Base-by-base conservation (phyloP, 2,888 invertebrate genomes). In the Chrysopilus asiliformis region DNA sequence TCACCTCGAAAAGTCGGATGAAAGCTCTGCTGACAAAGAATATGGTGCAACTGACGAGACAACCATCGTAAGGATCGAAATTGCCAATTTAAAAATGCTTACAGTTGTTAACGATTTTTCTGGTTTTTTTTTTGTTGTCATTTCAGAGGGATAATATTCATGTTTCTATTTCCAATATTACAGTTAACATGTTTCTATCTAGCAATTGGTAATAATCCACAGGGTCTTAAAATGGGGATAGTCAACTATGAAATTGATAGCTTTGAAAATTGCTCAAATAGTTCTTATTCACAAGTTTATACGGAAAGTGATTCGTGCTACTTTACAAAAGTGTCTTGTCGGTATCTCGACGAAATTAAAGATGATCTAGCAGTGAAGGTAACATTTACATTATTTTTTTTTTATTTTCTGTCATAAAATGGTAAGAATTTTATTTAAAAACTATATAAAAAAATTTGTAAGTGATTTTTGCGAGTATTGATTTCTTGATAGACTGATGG, bases 131-230 rank as follows among this genome's bases (percentile, higher is more conserved):
- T 28, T 38, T 25, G 32, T 38, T 47, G 39, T 45, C 42, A 42
- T 66, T 67, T n/a, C 63, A 87, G 86, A 6, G 82, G 86, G 24
- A 65, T 90, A 18, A 60, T 80, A 43, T 91, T 91, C 59, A 76
- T 87, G 43, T 64, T 89, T 40, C 49, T 84, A 38, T 79, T 91
- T 52, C 91, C 91, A 10, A 65, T 90, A 12, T 65, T 89, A 16
- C 80, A 90, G 71, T 70, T 81, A 42, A 66, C 76, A 26, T 70
- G 82, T 24, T 90, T 91, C 60, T 81, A 87, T 62, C 57, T 78
- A 38, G 79, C 87, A 18, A 74, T 87, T 34, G 87, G 87, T 2
- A 73, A 74, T 32, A 80, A 87, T 49, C 82, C 84, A 0, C 67
- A 68, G 34, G 73, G 74, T 38, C 65, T 91, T 0, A 68, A 70